Evolutionary conservation across 2,888 invertebrate genomes (phyloP).

Genomic region (Steinernema carpocapsae): DNA sequence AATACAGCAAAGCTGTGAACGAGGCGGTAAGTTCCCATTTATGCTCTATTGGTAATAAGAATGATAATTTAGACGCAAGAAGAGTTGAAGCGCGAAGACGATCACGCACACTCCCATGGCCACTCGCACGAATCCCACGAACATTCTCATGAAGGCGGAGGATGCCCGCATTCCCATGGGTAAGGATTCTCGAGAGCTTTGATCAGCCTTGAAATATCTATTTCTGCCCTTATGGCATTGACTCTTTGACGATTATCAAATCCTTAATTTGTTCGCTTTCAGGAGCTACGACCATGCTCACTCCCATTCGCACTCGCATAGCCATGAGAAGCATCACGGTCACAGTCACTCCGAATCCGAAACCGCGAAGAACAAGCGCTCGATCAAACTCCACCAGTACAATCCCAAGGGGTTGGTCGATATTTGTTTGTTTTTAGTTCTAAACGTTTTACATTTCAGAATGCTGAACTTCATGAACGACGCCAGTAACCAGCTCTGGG

Average conservation of each 20-base stretch:
- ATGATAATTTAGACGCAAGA: slow-evolving; percentile 37
- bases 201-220: neutral
- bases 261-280: neutral
- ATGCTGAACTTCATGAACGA: slow-evolving; percentile 63
- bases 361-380: slow-evolving; percentile 21
- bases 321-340: slow-evolving; percentile 41
- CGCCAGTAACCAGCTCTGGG: slow-evolving; percentile 62
- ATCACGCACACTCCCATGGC: slow-evolving; percentile 36
- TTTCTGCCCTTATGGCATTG: too few species aligned
- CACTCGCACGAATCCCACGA: slow-evolving; percentile 40
- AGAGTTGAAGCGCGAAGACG: slow-evolving; percentile 41
- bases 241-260: neutral
- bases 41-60: neutral
- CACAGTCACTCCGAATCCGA: slow-evolving; percentile 39
- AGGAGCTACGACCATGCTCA: slow-evolving; percentile 29
- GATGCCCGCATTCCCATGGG: slow-evolving; percentile 39
- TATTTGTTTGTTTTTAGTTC: neutral
- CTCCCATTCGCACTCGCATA: slow-evolving; percentile 34
- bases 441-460: slow-evolving; percentile 44
- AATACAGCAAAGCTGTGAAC: slow-evolving; percentile 64
- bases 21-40: slow-evolving; percentile 51
- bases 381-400: slow-evolving; percentile 36
- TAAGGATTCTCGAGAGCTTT: slow-evolving; percentile 37
- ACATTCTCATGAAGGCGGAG: slow-evolving; percentile 52
- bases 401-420: slow-evolving; percentile 42